Evolutionary conservation across 2,113 vertebrate genomes (phyloP), one percentile per base, ranked within the genome.

Genomic region (Ammodramus savannarum): DNA sequence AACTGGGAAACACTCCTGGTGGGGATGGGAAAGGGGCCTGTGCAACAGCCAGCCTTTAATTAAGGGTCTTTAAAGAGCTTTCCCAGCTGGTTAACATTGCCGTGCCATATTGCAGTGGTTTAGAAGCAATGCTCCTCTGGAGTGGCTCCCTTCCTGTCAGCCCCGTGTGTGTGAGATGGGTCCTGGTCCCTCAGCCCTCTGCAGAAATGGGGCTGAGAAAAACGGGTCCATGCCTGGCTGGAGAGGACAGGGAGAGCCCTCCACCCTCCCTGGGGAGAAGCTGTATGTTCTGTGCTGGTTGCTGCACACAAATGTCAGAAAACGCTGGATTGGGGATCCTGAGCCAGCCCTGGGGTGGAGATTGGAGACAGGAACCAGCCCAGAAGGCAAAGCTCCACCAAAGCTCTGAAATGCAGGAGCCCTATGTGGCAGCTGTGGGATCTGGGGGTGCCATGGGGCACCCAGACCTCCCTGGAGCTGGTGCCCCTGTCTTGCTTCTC

Each of bases 21-120:
- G 93, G 87, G 63, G 51, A 76, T 87, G 83, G 84, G 76, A 72
- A 71, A 89, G 88, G 87, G 74, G 80, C 61, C 84, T 94, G 93
- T 91, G 83, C 92, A 94, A 89, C 80, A 96, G 93, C 39, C 89
- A 27, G 97, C 89, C 97, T 97, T 97, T 98, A 97, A 97, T 98
- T 98, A 97, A 87, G 91, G 90, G 62, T 62, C 89, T 94, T 83
- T 93, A 92, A 97, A 97, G 96, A 79, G 4, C 71, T 94, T 94
- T 89, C 85, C 90, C 97, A 97, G 97, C 93, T 97, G 98, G 89
- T 94, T 89, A 80, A 29, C 77, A 92, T 96, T 93, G 90, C 93
- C 96, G 96, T 89, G 94, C 94, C 96, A 95, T 95, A 87, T 90
- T 97, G 97, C 94, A 98, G 97, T 95, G 92, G 96, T 97, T 97